A percentile compares a stretch with the other conserved stretches of the same genome.
Evolutionary conservation across 2,888 invertebrate species (phyloP).

Genomic region (Chaitophorus viminalis): DNA sequence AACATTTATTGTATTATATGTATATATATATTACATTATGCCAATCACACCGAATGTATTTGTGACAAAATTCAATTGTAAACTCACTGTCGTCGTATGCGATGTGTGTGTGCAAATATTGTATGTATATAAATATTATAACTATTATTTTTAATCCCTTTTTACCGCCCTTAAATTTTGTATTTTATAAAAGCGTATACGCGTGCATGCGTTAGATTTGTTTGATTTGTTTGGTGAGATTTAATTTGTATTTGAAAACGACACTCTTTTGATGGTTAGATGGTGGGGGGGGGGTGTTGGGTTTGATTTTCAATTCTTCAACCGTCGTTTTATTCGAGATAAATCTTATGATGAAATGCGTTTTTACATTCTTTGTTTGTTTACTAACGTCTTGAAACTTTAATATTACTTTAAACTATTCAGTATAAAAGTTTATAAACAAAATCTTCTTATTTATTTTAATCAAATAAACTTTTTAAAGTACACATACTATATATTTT

Average conservation of each 20-base stretch:
- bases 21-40: neutral
- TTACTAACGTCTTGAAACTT: conserved; percentile 23
- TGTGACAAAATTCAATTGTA: neutral
- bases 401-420: conserved; percentile 30
- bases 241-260: neutral
- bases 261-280: neutral
- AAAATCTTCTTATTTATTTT: conserved; percentile 18
- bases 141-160: neutral
- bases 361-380: conserved; percentile 9
- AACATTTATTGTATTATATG: neutral
- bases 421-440: conserved; percentile 8
- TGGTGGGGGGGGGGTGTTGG: neutral
- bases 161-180: neutral
- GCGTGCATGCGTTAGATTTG: no score
- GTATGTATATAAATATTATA: neutral
- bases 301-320: neutral
- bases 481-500: neutral
- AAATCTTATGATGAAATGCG: conserved; percentile 20
- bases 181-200: neutral
- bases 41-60: neutral
- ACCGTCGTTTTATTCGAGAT: conserved; percentile 1
- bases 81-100: neutral
- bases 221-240: neutral
- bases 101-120: neutral
- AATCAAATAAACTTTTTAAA: conserved; percentile 2